phyloP scores from a whole-genome alignment of 1,140 invertebrate species.

The Nymphalis io region DNA sequence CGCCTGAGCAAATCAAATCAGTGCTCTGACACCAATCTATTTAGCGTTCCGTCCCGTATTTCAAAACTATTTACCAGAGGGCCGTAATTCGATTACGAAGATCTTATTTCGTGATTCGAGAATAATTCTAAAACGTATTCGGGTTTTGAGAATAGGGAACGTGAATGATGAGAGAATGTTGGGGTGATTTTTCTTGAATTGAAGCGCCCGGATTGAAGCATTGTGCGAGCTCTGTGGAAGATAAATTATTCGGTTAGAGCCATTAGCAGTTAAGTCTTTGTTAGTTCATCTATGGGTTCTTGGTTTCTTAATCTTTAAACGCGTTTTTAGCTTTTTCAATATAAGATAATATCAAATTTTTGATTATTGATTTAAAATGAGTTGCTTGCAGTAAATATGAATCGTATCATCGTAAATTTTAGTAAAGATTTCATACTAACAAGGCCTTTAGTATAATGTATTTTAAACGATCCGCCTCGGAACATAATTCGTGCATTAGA shows the following conservation, averaged over 20 bases:
- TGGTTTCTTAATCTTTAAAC: constrained; percentile 10
- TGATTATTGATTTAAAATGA: too few relatives aligned
- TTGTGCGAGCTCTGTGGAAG: constrained; percentile 16
- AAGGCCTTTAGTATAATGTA: neutral
- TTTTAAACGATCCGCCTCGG: constrained; percentile 2
- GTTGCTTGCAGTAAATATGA: too few relatives aligned
- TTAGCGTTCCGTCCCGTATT: constrained; percentile 38
- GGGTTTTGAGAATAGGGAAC: constrained; percentile 56
- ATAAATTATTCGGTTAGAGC: constrained; percentile 23
- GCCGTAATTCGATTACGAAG: constrained; percentile 63
- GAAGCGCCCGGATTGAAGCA: constrained; percentile 20
- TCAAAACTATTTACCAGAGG: constrained; percentile 65
- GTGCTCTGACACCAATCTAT: constrained; percentile 42
- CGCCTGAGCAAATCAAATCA: constrained; percentile 32
- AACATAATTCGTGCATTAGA: constrained; percentile 11
- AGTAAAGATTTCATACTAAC: neutral
- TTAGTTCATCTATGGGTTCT: constrained; percentile 17
- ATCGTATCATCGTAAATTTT: too few relatives aligned
- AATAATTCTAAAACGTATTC: constrained; percentile 58
- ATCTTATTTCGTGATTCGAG: constrained; percentile 66
- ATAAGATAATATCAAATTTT: neutral
- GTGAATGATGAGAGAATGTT: constrained; percentile 41
- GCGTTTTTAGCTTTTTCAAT: neutral
- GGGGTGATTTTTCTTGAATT: constrained; percentile 42
- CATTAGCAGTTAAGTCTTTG: constrained; percentile 18